Evolutionary conservation across 1,140 invertebrate species (phyloP).

Genomic region (Drosophila yakuba): DNA sequence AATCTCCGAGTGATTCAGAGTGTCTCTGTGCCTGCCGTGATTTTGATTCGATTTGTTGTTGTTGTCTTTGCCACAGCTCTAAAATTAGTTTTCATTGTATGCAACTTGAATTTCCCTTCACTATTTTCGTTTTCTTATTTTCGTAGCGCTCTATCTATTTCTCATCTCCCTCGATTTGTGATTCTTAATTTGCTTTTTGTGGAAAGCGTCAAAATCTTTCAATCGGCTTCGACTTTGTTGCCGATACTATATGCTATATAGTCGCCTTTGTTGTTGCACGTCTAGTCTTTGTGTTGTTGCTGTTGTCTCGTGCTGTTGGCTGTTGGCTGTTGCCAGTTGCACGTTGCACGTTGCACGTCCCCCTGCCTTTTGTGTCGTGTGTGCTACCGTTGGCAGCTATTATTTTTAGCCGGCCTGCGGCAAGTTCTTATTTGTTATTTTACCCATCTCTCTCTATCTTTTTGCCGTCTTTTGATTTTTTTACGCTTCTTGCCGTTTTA

Average conservation of each 20-base stretch:
- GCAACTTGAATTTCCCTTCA: slow-evolving; percentile 60
- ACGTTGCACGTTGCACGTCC: slow-evolving; percentile 34
- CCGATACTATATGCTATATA: slow-evolving; percentile 2
- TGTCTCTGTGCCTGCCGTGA: slow-evolving; percentile 45
- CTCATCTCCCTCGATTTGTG: slow-evolving; percentile 67
- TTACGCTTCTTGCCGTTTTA: slow-evolving; percentile 23
- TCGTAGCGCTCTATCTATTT: slow-evolving; percentile 6
- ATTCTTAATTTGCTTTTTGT: slow-evolving; percentile 73
- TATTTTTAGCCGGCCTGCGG: slow-evolving; percentile 75
- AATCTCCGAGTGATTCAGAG: slow-evolving; percentile 61
- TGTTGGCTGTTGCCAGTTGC: slow-evolving; percentile 49
- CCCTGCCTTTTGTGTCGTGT: slow-evolving; percentile 42
- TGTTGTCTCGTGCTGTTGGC: slow-evolving; percentile 60
- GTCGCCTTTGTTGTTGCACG: slow-evolving; percentile 12
- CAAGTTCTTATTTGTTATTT: slow-evolving; percentile 64
- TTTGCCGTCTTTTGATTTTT: slow-evolving; percentile 64
- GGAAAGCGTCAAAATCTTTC: slow-evolving; percentile 68
- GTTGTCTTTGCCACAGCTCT: slow-evolving; percentile 59
- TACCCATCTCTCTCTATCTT: slow-evolving; percentile 7
- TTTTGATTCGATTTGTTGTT: slow-evolving; percentile 41
- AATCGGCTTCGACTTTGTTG: slow-evolving; percentile 30
- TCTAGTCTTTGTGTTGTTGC: slow-evolving; percentile 15
- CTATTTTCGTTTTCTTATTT: slow-evolving; percentile 29
- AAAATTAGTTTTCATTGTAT: slow-evolving; percentile 82
- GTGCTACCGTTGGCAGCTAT: slow-evolving; percentile 63